Evolutionary conservation across 2,113 vertebrate species (phyloP).

Genomic region (Jacana jacana): DNA sequence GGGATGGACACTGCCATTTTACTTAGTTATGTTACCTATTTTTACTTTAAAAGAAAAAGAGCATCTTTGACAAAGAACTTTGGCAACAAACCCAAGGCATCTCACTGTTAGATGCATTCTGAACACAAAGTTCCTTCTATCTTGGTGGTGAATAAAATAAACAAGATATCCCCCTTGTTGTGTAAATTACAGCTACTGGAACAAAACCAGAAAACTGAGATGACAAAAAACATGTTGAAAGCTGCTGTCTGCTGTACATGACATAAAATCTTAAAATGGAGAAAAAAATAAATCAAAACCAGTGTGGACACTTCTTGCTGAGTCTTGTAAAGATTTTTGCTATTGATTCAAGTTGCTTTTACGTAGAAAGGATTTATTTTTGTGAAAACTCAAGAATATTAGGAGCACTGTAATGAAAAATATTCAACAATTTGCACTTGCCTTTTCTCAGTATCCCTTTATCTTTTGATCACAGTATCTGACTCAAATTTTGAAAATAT

Average conservation of each 20-base stretch:
- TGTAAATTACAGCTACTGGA: constrained; percentile 20
- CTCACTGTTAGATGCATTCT: neutral
- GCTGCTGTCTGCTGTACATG: neutral
- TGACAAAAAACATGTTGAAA: neutral
- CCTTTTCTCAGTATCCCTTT: neutral
- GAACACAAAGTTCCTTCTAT: neutral
- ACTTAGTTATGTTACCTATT: neutral
- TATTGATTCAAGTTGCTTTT: neutral
- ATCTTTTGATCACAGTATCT: neutral
- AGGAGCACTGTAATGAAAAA: neutral
- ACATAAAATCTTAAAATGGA: neutral
- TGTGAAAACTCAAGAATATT: neutral
- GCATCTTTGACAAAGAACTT: neutral
- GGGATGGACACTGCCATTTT: neutral
- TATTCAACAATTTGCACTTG: neutral
- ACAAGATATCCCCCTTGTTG: neutral
- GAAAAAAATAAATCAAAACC: neutral
- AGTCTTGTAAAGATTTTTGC: neutral
- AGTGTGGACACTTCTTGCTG: neutral
- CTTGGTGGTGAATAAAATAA: constrained; percentile 10
- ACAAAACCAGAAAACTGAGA: neutral
- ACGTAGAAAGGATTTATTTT: neutral
- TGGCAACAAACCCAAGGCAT: constrained; percentile 13
- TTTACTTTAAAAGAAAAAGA: constrained; percentile 25
- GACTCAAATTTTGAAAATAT: neutral